These are phyloP conservation scores for Lasioglossum lativentre DNA, from an alignment of 2,888 invertebrate species.

Conservation along the genomic window DNA sequence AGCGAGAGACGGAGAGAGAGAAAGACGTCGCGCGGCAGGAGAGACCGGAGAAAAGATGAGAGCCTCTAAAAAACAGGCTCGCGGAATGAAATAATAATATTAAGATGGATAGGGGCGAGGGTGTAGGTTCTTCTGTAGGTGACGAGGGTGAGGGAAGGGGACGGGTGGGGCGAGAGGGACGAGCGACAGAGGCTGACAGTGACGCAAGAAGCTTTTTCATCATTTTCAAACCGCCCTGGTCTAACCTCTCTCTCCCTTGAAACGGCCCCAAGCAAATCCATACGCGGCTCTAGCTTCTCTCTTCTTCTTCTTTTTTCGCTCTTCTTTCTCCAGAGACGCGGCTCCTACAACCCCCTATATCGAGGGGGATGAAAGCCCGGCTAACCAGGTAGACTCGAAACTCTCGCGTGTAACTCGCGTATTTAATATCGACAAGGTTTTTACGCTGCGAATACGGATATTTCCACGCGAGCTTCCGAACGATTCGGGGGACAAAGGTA, in stretches of 20 bases:
- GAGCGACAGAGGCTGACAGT: constrained; percentile 75
- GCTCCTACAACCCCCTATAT: constrained; percentile 52
- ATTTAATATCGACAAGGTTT: constrained; percentile 54
- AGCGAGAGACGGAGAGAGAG: constrained; percentile 12
- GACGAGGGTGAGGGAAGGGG: constrained; percentile 46
- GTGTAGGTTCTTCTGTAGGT: constrained; percentile 71
- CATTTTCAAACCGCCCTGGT: constrained; percentile 72
- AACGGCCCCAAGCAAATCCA: constrained; percentile 73
- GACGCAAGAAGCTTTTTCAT: constrained; percentile 80
- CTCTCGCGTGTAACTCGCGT: constrained; percentile 37
- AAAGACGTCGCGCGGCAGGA: constrained; percentile 57
- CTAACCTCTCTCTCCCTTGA: constrained; percentile 72
- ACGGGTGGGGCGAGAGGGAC: constrained; percentile 46
- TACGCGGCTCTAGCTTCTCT: constrained; percentile 64
- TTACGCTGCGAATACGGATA: constrained; percentile 9
- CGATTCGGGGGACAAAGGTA: not conserved
- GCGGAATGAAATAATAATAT: constrained; percentile 84
- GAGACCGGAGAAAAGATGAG: constrained; percentile 36
- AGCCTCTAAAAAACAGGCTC: constrained; percentile 76
- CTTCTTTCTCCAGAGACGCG: constrained; percentile 41
- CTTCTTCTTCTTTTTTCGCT: constrained; percentile 28
- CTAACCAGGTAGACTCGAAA: constrained; percentile 60
- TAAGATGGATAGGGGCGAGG: constrained; percentile 81
- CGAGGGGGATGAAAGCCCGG: constrained; percentile 49
- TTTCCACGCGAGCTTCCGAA: not conserved